phyloP scores from a whole-genome alignment of 2,888 invertebrate genomes.

The Philereme vetulata region DNA sequence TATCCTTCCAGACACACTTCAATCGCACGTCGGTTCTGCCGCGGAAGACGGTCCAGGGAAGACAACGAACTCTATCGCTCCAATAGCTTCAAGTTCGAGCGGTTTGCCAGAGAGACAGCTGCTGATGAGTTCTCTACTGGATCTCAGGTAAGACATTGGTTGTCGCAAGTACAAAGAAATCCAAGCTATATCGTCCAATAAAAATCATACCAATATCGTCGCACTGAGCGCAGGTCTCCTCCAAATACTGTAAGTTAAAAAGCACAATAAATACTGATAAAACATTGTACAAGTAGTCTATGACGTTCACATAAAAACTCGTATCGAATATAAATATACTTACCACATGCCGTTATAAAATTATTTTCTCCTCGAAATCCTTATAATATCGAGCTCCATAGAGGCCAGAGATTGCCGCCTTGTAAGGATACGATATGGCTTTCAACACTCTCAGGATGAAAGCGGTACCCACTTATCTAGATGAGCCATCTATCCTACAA shows the following conservation, averaged over 20 bases:
- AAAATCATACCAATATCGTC: too few relatives aligned
- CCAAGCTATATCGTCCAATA: too few relatives aligned
- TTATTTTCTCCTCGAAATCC: slow-evolving; percentile 37
- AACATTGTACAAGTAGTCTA: too few relatives aligned
- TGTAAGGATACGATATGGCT: slow-evolving; percentile 48
- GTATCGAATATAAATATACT: too few relatives aligned
- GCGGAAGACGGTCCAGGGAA: slow-evolving; percentile 86
- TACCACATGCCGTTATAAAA: not conserved
- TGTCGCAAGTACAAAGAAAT: too few relatives aligned
- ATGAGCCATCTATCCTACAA: slow-evolving; percentile 73
- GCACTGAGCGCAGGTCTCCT: too few relatives aligned
- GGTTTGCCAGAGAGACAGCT: slow-evolving; percentile 88
- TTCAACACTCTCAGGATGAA: slow-evolving; percentile 53
- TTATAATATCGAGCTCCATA: slow-evolving; percentile 27
- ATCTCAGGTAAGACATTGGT: slow-evolving; percentile 86
- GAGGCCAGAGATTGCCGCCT: slow-evolving; percentile 25
- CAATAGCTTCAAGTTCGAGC: slow-evolving; percentile 94
- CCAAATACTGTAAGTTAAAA: too few relatives aligned
- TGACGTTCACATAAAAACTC: too few relatives aligned
- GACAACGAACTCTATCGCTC: slow-evolving; percentile 94
- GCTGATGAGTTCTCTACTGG: slow-evolving; percentile 86
- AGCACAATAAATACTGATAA: too few relatives aligned
- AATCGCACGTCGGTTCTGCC: slow-evolving; percentile 89
- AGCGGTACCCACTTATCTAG: slow-evolving; percentile 78
- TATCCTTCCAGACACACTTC: slow-evolving; percentile 66